Percentiles rank a stretch among this genome's conserved stretches.
Evolutionary conservation across 2,888 invertebrate species (phyloP).

Genomic region (Pristionchus japonicus): DNA sequence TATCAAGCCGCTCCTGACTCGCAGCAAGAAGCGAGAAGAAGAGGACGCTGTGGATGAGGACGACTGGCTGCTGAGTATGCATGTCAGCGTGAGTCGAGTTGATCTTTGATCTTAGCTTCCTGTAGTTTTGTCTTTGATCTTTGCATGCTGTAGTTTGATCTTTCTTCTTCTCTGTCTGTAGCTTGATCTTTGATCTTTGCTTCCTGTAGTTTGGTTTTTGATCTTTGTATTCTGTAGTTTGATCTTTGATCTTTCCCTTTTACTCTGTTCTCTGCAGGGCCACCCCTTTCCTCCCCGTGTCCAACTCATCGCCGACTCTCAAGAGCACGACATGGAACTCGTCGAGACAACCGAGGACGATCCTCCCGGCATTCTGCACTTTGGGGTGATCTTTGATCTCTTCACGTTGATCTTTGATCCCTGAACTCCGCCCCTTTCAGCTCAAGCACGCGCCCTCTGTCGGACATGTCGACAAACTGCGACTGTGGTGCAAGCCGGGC

Average conservation of each 20-base stretch:
- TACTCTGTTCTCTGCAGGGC: no score
- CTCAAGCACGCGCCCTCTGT: not conserved
- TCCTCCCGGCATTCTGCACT: not conserved
- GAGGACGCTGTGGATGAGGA: slow-evolving; percentile 47
- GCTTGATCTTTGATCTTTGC: no score
- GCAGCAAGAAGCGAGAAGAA: slow-evolving; percentile 58
- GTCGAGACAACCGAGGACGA: not conserved
- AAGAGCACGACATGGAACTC: not conserved
- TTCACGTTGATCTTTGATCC: not conserved
- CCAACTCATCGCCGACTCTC: not conserved
- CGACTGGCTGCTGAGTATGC: slow-evolving; percentile 61
- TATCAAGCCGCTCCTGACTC: slow-evolving; percentile 64
- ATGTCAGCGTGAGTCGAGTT: slow-evolving; percentile 46
- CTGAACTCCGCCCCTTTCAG: not conserved
- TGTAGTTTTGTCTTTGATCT: not conserved
- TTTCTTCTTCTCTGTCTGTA: not conserved
- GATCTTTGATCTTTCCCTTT: not conserved
- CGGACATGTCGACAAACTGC: slow-evolving; percentile 38
- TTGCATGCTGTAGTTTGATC: not conserved
- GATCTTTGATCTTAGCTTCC: not conserved
- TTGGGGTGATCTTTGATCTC: not conserved
- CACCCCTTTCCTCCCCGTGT: not conserved
- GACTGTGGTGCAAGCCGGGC: not conserved
- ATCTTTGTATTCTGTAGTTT: not conserved
- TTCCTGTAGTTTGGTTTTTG: no score